Evolutionary conservation across 1,140 invertebrate species (phyloP), one percentile per base, ranked within the genome.

Genomic region (Pseudomyrmex concolor): DNA sequence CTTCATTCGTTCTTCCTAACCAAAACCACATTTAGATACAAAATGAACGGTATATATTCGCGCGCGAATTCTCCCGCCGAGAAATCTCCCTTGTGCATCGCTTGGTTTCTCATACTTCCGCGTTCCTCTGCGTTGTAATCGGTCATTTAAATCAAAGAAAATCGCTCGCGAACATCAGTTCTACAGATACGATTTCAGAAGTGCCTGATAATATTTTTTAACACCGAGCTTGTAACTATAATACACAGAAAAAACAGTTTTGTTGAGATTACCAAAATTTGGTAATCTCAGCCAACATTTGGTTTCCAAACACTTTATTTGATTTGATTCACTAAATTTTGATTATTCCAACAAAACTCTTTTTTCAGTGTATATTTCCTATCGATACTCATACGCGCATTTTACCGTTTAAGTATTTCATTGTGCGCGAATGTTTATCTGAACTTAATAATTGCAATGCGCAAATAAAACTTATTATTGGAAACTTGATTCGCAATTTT

Each of bases 1-100:
- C 89, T 93, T 88, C 85, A 87, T 93, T 92, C 90, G 87, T 91
- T 92, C 90, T 92, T 93, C 91, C 91, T 92, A 91, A 88, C 91
- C 91, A 92, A 93, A 92, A 92, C 89, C 87, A 90, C 88, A 89
- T 57, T 89, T 87, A 76, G 64, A 25, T 85, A 83, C 51, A 78
- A 78, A 34, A 88, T 85, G 62, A 63, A 73, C 62, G 54, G 59
- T 82, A 76, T 64, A 48, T 74, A 60, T 34, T 57, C 84, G 51
- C 73, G 78, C 83, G 68, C 76, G 34, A 34, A 59, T 51, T 81
- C 74, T 22, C 19, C 64, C 66, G 19, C 48, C 48, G 12, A 83
- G 59, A 83, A 45, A 34, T 34, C 63, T 76, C 72, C 51, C 51
- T 77, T 48, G 72, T 76, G 70, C 62, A 67, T 81, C 63, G 54